Percentiles rank a stretch among this genome's conserved stretches.
Conservation (phyloP, 1,140 invertebrate genomes). For the Rhopalosiphum padi region DNA sequence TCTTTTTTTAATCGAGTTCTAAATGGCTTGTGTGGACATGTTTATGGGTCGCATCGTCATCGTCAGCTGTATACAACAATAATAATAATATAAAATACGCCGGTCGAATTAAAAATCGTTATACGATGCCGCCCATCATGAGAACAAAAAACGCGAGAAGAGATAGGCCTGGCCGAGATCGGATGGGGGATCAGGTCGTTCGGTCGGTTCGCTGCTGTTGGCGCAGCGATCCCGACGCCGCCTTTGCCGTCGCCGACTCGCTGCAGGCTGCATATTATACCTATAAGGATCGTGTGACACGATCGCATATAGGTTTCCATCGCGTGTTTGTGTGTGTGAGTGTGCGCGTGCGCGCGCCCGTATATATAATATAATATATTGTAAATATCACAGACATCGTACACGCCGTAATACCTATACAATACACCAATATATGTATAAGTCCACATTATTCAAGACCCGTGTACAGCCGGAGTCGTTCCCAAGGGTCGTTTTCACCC, state of each 20-base stretch:
- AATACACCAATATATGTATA: neutral
- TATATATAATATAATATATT: slow-evolving; percentile 13
- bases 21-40: slow-evolving; percentile 49
- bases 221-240: neutral
- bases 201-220: slow-evolving; percentile 12
- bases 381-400: neutral
- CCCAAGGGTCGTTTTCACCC: slow-evolving; percentile 52
- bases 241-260: neutral
- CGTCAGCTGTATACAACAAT: neutral
- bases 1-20: slow-evolving; percentile 53
- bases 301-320: neutral
- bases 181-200: neutral
- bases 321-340: neutral
- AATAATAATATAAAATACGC: neutral
- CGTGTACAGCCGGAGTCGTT: slow-evolving; percentile 20
- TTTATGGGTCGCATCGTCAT: slow-evolving; percentile 14
- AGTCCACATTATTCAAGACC: neutral
- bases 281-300: slow-evolving; percentile 33
- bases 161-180: neutral
- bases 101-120: slow-evolving; percentile 51
- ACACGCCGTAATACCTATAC: neutral
- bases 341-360: neutral
- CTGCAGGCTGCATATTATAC: neutral
- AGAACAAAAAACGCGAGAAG: neutral
- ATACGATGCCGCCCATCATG: neutral